Evolutionary conservation across 2,888 invertebrate genomes (phyloP).

Genomic region (Balanococcus diminutus): DNA sequence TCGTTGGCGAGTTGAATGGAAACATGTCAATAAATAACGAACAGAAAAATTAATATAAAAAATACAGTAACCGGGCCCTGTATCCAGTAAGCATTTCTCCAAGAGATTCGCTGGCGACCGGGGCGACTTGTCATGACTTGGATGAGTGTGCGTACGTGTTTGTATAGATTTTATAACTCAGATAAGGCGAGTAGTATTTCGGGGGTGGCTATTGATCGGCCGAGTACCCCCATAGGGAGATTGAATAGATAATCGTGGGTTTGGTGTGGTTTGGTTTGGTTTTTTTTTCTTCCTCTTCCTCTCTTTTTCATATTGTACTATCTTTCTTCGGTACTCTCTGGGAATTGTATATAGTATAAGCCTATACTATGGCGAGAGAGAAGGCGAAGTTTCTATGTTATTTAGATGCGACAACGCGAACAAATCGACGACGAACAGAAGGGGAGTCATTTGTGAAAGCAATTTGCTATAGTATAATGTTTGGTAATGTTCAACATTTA

Average conservation of each 20-base stretch:
- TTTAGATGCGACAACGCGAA: neutral
- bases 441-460: neutral
- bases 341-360: too few relatives aligned
- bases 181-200: neutral
- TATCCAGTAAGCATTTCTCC: neutral
- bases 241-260: neutral
- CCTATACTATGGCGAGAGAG: neutral
- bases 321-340: neutral
- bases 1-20: neutral
- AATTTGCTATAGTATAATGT: neutral
- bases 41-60: neutral
- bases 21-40: slow-evolving; percentile 22
- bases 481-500: neutral
- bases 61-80: neutral
- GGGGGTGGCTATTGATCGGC: slow-evolving; percentile 4
- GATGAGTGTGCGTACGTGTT: neutral
- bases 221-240: neutral
- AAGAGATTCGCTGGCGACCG: neutral
- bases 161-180: neutral
- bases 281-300: neutral
- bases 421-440: neutral
- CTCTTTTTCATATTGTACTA: neutral
- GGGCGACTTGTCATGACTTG: neutral
- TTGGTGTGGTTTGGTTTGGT: too few relatives aligned
- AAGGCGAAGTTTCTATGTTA: neutral